Evolutionary conservation across 2,113 vertebrate species (phyloP).

Genomic region (Romanogobio albipinnatus): DNA sequence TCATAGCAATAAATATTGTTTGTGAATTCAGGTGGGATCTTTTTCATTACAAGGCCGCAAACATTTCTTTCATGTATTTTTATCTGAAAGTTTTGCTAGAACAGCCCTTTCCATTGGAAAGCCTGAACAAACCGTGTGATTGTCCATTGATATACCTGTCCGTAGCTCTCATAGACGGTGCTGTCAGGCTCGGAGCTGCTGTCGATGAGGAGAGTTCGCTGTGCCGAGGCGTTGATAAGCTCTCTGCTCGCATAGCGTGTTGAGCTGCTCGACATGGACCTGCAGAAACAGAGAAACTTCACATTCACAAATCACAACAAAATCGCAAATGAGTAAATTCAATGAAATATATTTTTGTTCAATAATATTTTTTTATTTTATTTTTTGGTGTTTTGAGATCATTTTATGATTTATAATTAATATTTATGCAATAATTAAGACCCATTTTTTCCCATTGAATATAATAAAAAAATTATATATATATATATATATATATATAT

Average conservation of each 20-base stretch:
- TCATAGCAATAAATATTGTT: background rate
- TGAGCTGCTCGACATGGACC: constrained; percentile 64
- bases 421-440: no score
- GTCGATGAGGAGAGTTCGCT: constrained; percentile 74
- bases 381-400: no score
- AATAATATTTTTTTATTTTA: no score
- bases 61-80: background rate
- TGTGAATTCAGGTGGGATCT: background rate
- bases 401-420: no score
- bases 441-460: no score
- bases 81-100: constrained; percentile 6
- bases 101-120: background rate
- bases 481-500: no score
- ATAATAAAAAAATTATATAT: no score
- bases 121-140: background rate
- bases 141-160: constrained; percentile 63
- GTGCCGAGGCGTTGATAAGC: constrained; percentile 68
- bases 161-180: constrained; percentile 71
- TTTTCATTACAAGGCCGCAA: background rate
- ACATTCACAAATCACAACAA: background rate
- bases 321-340: no score
- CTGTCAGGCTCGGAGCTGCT: constrained; percentile 73
- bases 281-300: constrained; percentile 15
- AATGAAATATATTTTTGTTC: no score
- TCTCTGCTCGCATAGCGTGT: constrained; percentile 74